phyloP scores from a whole-genome alignment of 2,113 vertebrate genomes.

The Alectura lathami region DNA sequence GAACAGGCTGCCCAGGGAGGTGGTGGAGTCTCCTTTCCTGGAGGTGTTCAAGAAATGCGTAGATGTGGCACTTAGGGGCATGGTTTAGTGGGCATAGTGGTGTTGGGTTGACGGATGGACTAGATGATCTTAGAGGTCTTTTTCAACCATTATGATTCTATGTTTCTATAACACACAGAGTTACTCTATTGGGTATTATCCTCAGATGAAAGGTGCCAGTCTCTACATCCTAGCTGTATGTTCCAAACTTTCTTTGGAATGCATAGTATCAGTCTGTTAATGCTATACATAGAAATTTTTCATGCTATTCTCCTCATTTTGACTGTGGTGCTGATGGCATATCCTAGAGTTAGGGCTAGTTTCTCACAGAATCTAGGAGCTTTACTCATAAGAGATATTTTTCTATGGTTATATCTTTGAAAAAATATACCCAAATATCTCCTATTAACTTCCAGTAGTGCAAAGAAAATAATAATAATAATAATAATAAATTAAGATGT shows the following conservation, averaged over 20 bases:
- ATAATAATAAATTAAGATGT: too few relatives aligned
- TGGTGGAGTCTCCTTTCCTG: too few relatives aligned
- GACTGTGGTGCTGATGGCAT: neutral
- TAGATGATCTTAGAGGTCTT: too few relatives aligned
- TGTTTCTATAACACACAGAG: too few relatives aligned
- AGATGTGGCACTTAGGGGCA: too few relatives aligned
- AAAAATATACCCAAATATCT: neutral
- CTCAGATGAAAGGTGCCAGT: neutral
- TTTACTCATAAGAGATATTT: neutral
- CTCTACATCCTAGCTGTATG: neutral
- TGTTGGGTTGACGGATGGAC: too few relatives aligned
- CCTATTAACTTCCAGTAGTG: neutral
- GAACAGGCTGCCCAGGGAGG: too few relatives aligned
- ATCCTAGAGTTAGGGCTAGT: neutral
- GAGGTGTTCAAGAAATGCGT: too few relatives aligned
- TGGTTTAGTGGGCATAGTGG: too few relatives aligned
- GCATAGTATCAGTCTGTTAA: neutral
- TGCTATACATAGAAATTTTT: neutral
- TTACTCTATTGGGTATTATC: neutral
- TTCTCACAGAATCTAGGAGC: neutral
- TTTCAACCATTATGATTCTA: too few relatives aligned
- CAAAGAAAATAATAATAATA: too few relatives aligned
- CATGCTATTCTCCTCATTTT: neutral
- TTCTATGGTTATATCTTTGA: neutral
- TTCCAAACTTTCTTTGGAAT: rapidly evolving